Base-by-base conservation (phyloP, 2,797 vertebrate species). In the Cynopterus sphinx region DNA sequence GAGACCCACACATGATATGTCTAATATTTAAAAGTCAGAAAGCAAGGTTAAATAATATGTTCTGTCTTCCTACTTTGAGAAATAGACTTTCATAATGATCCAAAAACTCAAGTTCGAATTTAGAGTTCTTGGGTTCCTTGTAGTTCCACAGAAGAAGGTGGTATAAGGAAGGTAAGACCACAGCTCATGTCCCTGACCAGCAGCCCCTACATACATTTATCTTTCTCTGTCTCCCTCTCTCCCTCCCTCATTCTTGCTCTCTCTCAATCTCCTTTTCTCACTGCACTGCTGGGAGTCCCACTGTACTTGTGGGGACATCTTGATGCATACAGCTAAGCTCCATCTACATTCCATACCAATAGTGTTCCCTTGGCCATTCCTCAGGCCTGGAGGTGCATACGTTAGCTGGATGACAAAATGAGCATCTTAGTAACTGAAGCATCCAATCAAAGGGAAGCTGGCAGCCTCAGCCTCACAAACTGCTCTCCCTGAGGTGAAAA, bases 51-150 rank as follows among this genome's bases (percentile, higher is more conserved):
- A n/a, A 19, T 41, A 57, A 36, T 39, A 24, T 41, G 10, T 83
- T 95, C 28, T 65, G 3, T 85, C 22, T n/a, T 26, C 6, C 26
- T 59, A 7, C n/a, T 41, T 95, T 78, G 68, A 91, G 73, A 86
- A 90, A 49, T 26, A 87, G 5, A 17, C 3, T 6, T 85, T 92
- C 11, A 67, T 28, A 46, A 41, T 59, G 10, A 78, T 59, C 21
- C 39, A 77, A 70, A 89, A 74, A 5, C 31, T 3, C 65, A 83
- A 17, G 0, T 78, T 15, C 90, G 61, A 87, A 78, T n/a, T 51
- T 86, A 22, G 87, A 87, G 24, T 68, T 74, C 31, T 85, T 71
- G 17, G 12, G 70, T n/a, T 82, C 13, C n/a, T 94, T 11, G 9
- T 15, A 57, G 15, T 53, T 68, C 24, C 22, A 71, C 21, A 51